Percentiles rank a stretch among this genome's conserved stretches.
Evolutionary conservation across 2,888 invertebrate genomes (phyloP).

Genomic region (Lacanobia oleracea): DNA sequence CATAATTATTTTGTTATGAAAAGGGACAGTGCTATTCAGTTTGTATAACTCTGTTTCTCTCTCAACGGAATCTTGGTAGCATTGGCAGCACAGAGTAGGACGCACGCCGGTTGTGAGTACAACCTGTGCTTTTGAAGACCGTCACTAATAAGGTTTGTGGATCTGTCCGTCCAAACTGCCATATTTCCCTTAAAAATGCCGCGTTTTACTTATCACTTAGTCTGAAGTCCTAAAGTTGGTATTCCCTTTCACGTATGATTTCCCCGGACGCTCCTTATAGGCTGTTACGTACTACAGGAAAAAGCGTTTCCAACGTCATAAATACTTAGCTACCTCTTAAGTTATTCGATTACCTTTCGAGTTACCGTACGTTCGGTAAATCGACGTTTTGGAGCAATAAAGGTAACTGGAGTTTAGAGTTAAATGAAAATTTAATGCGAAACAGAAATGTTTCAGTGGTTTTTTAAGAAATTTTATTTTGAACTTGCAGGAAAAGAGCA

Average conservation of each 20-base stretch:
- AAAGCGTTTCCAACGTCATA: constrained; percentile 63
- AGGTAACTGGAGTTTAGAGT: constrained; percentile 5
- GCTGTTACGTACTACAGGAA: constrained; percentile 59
- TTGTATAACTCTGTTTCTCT: not conserved
- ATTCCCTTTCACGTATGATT: constrained; percentile 82
- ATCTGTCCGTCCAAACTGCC: not conserved
- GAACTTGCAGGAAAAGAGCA: not conserved
- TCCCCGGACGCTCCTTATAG: constrained; percentile 77
- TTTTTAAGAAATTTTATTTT: constrained; percentile 9
- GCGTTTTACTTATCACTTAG: constrained; percentile 27
- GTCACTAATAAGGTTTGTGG: not conserved
- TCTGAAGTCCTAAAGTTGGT: constrained; percentile 59
- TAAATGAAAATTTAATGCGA: constrained; percentile 2
- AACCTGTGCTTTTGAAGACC: not conserved
- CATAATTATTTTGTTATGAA: not conserved
- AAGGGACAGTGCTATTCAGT: not conserved
- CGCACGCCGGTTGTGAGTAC: not conserved
- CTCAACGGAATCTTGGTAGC: not conserved
- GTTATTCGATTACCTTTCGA: constrained; percentile 60
- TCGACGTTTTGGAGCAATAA: constrained; percentile 20
- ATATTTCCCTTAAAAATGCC: not conserved
- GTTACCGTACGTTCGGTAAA: constrained; percentile 33
- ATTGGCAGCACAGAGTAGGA: not conserved
- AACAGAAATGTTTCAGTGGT: not conserved
- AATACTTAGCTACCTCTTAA: constrained; percentile 54